These are phyloP conservation scores for Lasius platythorax DNA, from an alignment of 2,888 invertebrate genomes.

Conservation along the genomic window DNA sequence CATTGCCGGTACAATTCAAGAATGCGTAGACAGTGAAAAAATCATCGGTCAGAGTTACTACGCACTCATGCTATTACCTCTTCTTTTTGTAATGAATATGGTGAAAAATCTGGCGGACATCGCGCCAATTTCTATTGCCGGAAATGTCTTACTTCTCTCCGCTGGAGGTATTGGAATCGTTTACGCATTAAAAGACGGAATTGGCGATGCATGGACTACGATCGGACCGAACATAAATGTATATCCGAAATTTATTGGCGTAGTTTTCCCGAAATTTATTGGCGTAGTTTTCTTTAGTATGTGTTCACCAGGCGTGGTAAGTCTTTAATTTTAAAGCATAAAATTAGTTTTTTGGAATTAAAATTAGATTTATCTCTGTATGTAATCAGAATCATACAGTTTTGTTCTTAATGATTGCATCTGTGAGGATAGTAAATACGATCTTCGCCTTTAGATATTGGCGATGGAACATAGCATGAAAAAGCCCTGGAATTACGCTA, in stretches of 20 bases:
- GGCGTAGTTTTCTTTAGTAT: slow-evolving; percentile 77
- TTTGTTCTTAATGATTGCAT: neutral
- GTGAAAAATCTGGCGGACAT: slow-evolving; percentile 68
- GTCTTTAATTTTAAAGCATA: slow-evolving; percentile 2
- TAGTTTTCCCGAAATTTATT: slow-evolving; percentile 76
- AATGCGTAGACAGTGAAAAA: slow-evolving; percentile 67
- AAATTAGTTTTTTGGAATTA: neutral
- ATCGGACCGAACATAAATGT: slow-evolving; percentile 61
- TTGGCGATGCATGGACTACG: slow-evolving; percentile 67
- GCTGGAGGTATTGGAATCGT: slow-evolving; percentile 71
- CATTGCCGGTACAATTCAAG: slow-evolving; percentile 73
- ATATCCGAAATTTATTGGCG: slow-evolving; percentile 77
- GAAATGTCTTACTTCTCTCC: slow-evolving; percentile 69
- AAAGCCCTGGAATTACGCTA: slow-evolving; percentile 73
- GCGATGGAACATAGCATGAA: slow-evolving; percentile 76
- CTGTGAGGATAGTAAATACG: neutral
- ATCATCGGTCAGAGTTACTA: slow-evolving; percentile 68
- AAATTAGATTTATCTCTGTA: neutral
- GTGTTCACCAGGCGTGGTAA: slow-evolving; percentile 77
- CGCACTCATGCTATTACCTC: slow-evolving; percentile 73
- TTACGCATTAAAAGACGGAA: slow-evolving; percentile 72
- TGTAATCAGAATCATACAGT: neutral
- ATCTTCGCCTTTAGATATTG: slow-evolving; percentile 65
- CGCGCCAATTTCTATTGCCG: slow-evolving; percentile 70
- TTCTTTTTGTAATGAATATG: slow-evolving; percentile 74